phyloP scores from a whole-genome alignment of 2,113 vertebrate species.

The Pseudopodoces humilis region DNA sequence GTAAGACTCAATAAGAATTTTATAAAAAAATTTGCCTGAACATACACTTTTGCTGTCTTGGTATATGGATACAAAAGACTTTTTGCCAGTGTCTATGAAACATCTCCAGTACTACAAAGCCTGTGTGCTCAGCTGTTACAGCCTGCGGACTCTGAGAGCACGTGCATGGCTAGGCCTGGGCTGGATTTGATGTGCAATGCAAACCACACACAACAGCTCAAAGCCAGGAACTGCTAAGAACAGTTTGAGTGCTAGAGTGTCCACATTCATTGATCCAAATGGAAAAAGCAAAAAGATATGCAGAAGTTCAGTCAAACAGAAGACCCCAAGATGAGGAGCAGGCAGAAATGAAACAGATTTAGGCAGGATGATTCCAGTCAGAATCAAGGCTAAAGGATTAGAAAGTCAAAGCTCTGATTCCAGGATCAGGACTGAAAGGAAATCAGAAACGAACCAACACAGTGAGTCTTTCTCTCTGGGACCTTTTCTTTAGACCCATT shows the following conservation, averaged over 20 bases:
- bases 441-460: neutral
- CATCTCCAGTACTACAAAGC: fast-evolving
- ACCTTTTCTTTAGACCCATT: neutral
- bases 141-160: neutral
- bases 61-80: neutral
- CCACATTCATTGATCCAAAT: neutral
- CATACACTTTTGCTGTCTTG: neutral
- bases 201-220: neutral
- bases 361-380: neutral
- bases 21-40: neutral
- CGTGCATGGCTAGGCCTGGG: neutral
- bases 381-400: neutral
- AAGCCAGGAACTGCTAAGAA: neutral
- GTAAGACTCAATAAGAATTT: neutral
- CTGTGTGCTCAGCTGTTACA: fast-evolving
- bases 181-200: neutral
- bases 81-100: neutral
- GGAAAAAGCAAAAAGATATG: neutral
- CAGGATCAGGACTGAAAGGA: neutral
- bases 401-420: neutral
- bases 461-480: neutral
- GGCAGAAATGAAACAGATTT: neutral
- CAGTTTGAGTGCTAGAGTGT: neutral
- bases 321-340: neutral
- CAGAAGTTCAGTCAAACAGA: neutral